A percentile compares a stretch with the other conserved stretches of the same genome.
Conservation (phyloP, 2,797 vertebrate species). For the Borostomias antarcticus region DNA sequence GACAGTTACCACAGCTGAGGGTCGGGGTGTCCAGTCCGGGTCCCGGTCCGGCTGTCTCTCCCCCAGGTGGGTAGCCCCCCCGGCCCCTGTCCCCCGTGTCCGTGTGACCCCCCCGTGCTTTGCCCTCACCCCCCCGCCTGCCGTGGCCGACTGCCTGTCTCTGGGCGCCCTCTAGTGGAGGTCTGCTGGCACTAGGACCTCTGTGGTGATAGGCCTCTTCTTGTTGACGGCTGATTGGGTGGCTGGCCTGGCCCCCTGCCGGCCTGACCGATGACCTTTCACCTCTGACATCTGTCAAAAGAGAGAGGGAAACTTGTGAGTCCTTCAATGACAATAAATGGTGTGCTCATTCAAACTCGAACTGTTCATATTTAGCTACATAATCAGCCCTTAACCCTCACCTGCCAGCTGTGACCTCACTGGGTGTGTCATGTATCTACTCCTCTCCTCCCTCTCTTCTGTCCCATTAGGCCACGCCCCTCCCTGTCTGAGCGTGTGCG, state of each 20-base stretch:
- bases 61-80: conserved; percentile 13
- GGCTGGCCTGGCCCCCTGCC: background rate
- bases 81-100: background rate
- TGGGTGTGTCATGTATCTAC: conserved; percentile 15
- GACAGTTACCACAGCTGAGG: conserved; percentile 59
- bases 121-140: conserved; percentile 19
- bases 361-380: background rate
- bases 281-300: conserved; percentile 24
- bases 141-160: conserved; percentile 26
- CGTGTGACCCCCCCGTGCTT: background rate
- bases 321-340: background rate
- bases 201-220: conserved; percentile 26
- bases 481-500: conserved; percentile 36
- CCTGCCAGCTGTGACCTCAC: conserved; percentile 47
- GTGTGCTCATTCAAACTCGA: no score
- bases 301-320: background rate
- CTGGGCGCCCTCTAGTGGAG: conserved; percentile 17
- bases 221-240: conserved; percentile 6
- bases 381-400: conserved; percentile 55
- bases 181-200: conserved; percentile 9
- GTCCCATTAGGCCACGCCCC: conserved; percentile 42
- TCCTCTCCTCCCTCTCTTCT: conserved; percentile 35
- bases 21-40: conserved; percentile 29
- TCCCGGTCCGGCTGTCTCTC: conserved; percentile 25
- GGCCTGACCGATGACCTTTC: conserved; percentile 4